Conservation (phyloP, 1,140 invertebrate genomes). For the Metopolophium dirhodum region DNA sequence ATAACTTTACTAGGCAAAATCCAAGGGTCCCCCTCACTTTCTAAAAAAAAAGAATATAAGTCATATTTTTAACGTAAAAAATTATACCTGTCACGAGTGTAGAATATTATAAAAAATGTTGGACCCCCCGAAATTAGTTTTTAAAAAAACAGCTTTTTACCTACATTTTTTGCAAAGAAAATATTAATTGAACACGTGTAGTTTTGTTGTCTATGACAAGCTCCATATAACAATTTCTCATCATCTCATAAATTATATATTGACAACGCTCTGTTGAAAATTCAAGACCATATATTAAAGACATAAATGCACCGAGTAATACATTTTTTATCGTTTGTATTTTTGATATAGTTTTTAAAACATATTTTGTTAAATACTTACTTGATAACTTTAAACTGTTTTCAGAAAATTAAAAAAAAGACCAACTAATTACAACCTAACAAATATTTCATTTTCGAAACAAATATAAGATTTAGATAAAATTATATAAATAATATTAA, state of each 20-base stretch:
- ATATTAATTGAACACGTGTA: background rate
- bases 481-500: background rate
- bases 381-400: background rate
- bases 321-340: background rate
- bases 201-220: background rate
- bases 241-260: background rate
- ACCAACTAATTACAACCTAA: background rate
- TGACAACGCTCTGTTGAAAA: background rate
- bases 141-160: background rate
- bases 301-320: background rate
- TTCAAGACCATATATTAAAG: background rate
- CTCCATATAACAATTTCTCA: background rate
- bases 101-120: too few relatives aligned
- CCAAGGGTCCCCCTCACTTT: too few relatives aligned
- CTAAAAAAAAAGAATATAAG: too few relatives aligned
- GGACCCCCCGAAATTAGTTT: background rate
- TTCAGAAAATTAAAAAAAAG: background rate
- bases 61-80: too few relatives aligned
- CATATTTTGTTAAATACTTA: background rate
- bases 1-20: background rate
- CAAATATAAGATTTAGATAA: background rate
- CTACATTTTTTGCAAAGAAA: background rate
- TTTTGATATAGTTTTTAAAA: background rate
- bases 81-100: too few relatives aligned
- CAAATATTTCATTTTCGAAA: background rate